Evolutionary conservation across 2,113 vertebrate species (phyloP).

Genomic region (Donacobius atricapilla): DNA sequence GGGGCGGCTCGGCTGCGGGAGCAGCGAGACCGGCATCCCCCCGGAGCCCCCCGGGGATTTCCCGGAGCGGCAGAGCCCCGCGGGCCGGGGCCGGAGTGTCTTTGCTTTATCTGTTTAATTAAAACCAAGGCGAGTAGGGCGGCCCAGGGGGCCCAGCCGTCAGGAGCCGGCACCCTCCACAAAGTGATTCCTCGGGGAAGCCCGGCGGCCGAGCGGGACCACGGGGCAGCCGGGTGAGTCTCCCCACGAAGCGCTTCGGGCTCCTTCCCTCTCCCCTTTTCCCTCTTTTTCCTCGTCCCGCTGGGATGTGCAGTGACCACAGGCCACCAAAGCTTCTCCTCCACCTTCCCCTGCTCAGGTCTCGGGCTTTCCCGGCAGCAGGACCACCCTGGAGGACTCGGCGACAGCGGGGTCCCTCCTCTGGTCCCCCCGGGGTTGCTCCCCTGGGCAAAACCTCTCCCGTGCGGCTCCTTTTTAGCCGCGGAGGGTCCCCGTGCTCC

Average conservation of each 20-base stretch:
- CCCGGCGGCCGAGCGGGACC: not conserved
- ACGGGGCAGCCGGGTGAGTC: conserved; percentile 34
- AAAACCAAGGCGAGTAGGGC: conserved; percentile 34
- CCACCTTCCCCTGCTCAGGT: not conserved
- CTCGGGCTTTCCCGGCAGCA: not conserved
- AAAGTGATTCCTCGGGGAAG: not conserved
- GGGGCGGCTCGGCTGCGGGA: not conserved
- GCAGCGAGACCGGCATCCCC: not conserved
- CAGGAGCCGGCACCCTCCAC: conserved; percentile 2
- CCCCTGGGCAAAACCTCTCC: not conserved
- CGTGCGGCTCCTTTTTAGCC: not conserved
- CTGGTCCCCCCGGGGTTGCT: not conserved
- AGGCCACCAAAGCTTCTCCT: not conserved
- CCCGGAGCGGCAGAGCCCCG: not conserved
- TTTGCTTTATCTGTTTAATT: conserved; percentile 7
- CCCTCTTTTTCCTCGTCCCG: not conserved
- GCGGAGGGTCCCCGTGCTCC: not conserved
- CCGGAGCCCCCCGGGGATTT: not conserved
- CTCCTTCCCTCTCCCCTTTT: not conserved
- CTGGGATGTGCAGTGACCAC: rapidly evolving
- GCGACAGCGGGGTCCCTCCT: not conserved
- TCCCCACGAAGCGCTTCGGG: rapidly evolving
- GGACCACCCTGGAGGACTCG: not conserved
- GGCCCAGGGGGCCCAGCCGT: not conserved
- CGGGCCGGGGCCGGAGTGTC: not conserved